Percentiles rank a stretch among this genome's conserved stretches.
Conservation (phyloP, 2,113 vertebrate genomes). For the Apeltes quadracus region DNA sequence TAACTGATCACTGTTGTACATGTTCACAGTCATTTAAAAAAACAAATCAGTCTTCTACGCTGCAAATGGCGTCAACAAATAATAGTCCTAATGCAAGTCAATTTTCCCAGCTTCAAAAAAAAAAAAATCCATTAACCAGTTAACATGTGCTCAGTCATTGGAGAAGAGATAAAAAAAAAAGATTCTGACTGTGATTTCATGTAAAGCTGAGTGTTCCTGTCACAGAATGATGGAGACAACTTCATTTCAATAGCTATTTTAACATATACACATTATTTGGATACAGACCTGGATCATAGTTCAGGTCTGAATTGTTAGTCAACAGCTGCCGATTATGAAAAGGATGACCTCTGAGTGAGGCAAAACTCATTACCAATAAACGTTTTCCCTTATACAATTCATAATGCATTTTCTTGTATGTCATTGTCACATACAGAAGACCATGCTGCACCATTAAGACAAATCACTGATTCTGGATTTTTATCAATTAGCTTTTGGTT, state of each 20-base stretch:
- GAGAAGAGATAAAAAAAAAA: not conserved
- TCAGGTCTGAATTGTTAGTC: not conserved
- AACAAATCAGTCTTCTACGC: conserved; percentile 11
- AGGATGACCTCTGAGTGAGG: not conserved
- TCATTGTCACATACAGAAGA: not conserved
- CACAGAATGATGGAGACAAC: conserved; percentile 2
- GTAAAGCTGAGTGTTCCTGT: conserved; percentile 1
- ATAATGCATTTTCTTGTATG: not conserved
- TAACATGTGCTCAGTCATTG: not conserved
- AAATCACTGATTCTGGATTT: not conserved
- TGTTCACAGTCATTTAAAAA: conserved; percentile 39
- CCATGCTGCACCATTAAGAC: not conserved
- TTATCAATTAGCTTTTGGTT: not conserved
- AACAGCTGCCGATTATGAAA: not conserved
- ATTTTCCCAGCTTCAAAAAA: not conserved
- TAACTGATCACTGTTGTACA: conserved; percentile 27
- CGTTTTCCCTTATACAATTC: not conserved
- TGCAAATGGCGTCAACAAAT: not conserved
- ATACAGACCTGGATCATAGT: not conserved
- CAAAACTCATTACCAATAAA: not conserved
- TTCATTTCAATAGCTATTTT: not conserved
- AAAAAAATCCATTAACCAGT: not conserved
- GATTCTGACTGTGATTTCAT: not conserved
- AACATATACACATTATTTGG: conserved; percentile 22
- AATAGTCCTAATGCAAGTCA: not conserved